Evolutionary conservation across 2,797 vertebrate species (phyloP), one percentile per base, ranked within the genome.

Genomic region (Melanotaenia boesemani): DNA sequence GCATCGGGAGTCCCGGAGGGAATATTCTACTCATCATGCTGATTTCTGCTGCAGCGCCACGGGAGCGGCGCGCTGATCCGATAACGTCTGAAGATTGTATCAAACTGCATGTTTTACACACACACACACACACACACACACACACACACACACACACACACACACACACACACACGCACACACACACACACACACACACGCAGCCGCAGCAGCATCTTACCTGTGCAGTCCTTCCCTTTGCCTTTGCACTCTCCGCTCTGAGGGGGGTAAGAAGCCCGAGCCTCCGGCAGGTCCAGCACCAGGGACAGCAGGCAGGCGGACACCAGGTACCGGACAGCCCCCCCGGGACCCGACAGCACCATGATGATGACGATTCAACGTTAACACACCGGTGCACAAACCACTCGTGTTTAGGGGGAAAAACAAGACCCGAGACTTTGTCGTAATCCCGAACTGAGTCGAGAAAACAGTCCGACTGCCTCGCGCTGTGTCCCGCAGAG

Each of bases 161-260:
- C 34, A 28, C 28, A 26, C 22, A 9, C 41, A 16, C 6, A 10
- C 9, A 10, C 8, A 2, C 36, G 10, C 36, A 7, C 36, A 2
- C 36, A 37, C 36, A 37, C 44, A 18, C 36, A 30, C 28, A 26
- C 30, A 13, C 41, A 18, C 9, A 12, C 36, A 11, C 7, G 10
- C 36, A 37, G 9, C 9, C 11, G 10, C 36, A 37, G 18, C 22
- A 30, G 28, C 28, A 20, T 32, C 86, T 64, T 76, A 93, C 92
- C 92, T 89, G 91, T 78, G 78, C 91, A 92, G 50, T 91, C 86
- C 73, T 86, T 90, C 37, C 80, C 87, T 86, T 88, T 89, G 84
- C 87, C 89, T 73, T 74, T 83, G 59, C 92, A 93, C 77, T 93
- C 92, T 0, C 87, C 89, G 84, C 91, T 89, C 76, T 89, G 89